These are phyloP conservation scores for Himalopsyche kuldschensis DNA, from an alignment of 2,888 invertebrate genomes.

Conservation along the genomic window DNA sequence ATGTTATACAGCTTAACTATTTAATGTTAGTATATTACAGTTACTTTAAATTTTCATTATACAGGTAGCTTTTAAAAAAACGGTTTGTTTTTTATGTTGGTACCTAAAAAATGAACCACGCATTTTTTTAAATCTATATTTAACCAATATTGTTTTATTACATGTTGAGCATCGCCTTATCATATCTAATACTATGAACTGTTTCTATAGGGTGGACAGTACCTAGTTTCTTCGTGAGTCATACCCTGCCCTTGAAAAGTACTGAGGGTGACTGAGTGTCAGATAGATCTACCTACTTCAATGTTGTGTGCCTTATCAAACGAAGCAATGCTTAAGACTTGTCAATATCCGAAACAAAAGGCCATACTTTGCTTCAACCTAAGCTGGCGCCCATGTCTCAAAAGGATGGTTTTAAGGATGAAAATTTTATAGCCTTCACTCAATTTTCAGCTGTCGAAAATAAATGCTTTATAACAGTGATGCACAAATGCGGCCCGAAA, in stretches of 20 bases:
- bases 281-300: background rate
- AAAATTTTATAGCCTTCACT: too few species aligned
- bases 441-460: too few species aligned
- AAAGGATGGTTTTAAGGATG: background rate
- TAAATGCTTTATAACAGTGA: too few species aligned
- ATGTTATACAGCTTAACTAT: too few species aligned
- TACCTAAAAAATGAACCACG: too few species aligned
- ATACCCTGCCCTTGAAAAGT: background rate
- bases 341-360: background rate
- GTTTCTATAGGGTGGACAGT: background rate
- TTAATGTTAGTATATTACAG: too few species aligned
- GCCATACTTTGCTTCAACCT: background rate
- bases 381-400: background rate
- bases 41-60: too few species aligned
- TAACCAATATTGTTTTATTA: background rate
- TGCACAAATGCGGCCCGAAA: too few species aligned
- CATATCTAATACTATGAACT: background rate
- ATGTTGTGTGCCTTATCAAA: background rate
- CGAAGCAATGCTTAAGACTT: background rate
- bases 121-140: too few species aligned
- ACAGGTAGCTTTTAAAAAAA: too few species aligned
- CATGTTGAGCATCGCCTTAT: background rate
- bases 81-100: too few species aligned
- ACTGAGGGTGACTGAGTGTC: background rate
- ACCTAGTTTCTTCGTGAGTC: background rate